Conservation (phyloP, 53 echinoderm and acorn worm species). For the Patiria pectinifera region DNA sequence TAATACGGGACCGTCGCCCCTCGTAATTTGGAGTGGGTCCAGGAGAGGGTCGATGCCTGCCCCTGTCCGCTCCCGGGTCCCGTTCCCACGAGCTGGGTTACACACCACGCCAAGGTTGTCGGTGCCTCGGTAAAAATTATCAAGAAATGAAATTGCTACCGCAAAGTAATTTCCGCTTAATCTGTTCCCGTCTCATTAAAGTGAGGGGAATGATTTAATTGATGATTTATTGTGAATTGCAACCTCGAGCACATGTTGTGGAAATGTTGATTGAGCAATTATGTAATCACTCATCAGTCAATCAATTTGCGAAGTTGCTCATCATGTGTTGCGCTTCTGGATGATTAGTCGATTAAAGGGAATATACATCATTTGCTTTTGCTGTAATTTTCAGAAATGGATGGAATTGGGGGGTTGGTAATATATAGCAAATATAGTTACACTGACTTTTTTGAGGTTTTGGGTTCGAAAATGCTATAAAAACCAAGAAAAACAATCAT, state of each 20-base stretch:
- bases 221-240: neutral
- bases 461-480: no score
- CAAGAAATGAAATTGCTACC: neutral
- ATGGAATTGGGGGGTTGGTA: no score
- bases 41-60: conserved; percentile 28
- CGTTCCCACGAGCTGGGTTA: conserved; percentile 58
- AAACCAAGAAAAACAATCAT: no score
- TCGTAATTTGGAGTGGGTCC: conserved; percentile 37
- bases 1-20: conserved; percentile 52
- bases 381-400: no score
- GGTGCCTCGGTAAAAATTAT: neutral
- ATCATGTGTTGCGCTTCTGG: neutral
- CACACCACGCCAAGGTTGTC: neutral
- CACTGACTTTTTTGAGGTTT: no score
- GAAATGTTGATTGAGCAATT: neutral
- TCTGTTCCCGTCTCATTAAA: neutral
- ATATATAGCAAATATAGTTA: no score
- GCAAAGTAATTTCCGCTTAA: neutral
- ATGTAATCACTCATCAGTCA: no score
- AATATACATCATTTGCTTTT: no score
- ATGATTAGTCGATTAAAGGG: neutral
- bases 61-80: conserved; percentile 14
- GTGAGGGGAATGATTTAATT: neutral
- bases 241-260: neutral
- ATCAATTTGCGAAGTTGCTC: neutral